phyloP scores from a whole-genome alignment of 1,140 invertebrate genomes.

The Nebria ingens region DNA sequence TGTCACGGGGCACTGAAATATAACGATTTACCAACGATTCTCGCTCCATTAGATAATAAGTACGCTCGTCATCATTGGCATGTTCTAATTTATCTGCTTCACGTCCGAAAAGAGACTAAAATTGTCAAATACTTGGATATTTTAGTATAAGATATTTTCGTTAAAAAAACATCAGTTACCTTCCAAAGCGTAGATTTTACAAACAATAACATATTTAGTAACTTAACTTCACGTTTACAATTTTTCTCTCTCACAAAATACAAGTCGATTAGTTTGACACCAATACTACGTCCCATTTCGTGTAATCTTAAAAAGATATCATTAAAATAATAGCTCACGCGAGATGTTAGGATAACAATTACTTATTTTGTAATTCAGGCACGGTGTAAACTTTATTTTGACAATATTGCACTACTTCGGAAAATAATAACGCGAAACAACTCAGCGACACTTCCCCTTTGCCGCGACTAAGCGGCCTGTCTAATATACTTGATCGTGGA shows the following conservation, averaged over 20 bases:
- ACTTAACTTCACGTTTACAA: constrained; percentile 90
- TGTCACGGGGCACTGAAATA: constrained; percentile 97
- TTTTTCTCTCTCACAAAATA: constrained; percentile 88
- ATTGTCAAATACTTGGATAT: constrained; percentile 18
- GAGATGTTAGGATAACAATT: constrained; percentile 27
- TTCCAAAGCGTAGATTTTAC: constrained; percentile 97
- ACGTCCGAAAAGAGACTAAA: constrained; percentile 84
- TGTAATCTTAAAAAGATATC: constrained; percentile 58
- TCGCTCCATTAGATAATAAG: constrained; percentile 98
- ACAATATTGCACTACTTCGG: constrained; percentile 96
- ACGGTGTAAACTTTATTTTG: constrained; percentile 93
- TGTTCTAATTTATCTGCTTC: constrained; percentile 98
- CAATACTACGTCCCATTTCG: constrained; percentile 91
- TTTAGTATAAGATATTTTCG: constrained; percentile 12
- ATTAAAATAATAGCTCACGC: neutral
- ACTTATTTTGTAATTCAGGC: constrained; percentile 89
- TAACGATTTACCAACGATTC: constrained; percentile 95
- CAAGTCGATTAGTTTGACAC: constrained; percentile 84
- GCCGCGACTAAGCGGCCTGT: constrained; percentile 85
- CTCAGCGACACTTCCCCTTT: constrained; percentile 87
- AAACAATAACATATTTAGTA: constrained; percentile 91
- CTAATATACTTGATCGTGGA: constrained; percentile 72
- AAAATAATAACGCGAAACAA: constrained; percentile 91
- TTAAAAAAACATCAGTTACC: constrained; percentile 36
- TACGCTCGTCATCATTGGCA: constrained; percentile 95